Evolutionary conservation across 2,797 vertebrate species (phyloP), one percentile per base, ranked within the genome.

Genomic region (Picus viridis): DNA sequence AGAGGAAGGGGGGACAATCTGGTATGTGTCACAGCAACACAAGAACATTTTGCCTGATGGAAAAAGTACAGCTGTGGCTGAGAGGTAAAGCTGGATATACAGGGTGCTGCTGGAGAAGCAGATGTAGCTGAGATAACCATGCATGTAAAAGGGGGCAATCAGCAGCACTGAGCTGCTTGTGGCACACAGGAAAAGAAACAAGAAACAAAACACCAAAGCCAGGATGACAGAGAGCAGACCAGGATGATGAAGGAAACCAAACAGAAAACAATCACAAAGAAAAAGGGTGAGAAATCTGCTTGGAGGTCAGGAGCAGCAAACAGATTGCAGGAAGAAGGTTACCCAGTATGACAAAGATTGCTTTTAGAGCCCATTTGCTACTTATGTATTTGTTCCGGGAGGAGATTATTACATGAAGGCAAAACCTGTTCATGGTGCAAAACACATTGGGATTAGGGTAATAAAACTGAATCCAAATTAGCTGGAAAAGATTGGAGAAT

Each of bases 391-490:
- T 94, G 51, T 86, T 91, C 54, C 85, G 78, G 49, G 80, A 88
- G 19, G n/a, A 79, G 91, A 62, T 76, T 68, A 70, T 83, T 89
- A 61, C 23, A 92, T 29, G 34, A 83, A 91, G n/a, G 71, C 68
- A 95, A 95, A 93, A 92, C 53, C 45, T 56, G 63, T 86, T 94
- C 81, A 82, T 86, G 14, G 41, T 71, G 68, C 61, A 95, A 93
- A 95, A 90, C 32, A 91, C 10, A 58, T 5, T 43, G 17, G 53
- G n/a, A 90, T 74, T 83, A 91, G 32, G 27, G 32, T 70, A 95
- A 89, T 10, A 41, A 95, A 84, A 89, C 2, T 12, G 88, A 83
- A 93, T 79, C 68, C 76, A 88, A 95, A 93, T 89, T 88, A 95
- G 87, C 47, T 82, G 61, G 61, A 86, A 76, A 93, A 87, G 74